These are phyloP conservation scores for Drosophila guanche DNA, from an alignment of 1,140 invertebrate species.

Conservation along the genomic window DNA sequence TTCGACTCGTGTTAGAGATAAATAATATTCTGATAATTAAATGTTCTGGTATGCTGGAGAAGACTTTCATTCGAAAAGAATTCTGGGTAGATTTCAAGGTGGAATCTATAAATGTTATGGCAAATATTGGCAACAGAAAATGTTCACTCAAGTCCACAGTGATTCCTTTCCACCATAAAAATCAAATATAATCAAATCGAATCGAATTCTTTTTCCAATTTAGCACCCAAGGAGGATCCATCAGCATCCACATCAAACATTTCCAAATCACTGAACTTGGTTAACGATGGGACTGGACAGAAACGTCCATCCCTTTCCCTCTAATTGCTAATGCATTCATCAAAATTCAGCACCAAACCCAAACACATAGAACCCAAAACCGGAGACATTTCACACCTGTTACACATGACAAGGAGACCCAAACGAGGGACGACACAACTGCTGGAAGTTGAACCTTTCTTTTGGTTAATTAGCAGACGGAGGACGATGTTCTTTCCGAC, in stretches of 20 bases:
- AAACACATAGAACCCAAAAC: constrained; percentile 16
- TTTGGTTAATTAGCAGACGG: constrained; percentile 62
- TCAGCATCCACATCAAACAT: constrained; percentile 3
- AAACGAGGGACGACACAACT: not conserved
- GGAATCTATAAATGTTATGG: no score
- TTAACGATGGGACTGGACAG: not conserved
- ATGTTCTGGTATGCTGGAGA: no score
- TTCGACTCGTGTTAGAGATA: not conserved
- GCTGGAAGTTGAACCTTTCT: constrained; percentile 13
- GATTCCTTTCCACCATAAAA: not conserved
- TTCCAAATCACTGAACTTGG: constrained; percentile 24
- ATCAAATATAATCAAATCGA: not conserved
- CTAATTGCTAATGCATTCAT: constrained; percentile 46
- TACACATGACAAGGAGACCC: constrained; percentile 43
- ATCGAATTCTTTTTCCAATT: constrained; percentile 1
- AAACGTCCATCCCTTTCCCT: not conserved
- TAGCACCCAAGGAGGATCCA: not conserved
- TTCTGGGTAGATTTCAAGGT: no score
- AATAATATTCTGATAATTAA: no score
- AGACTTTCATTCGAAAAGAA: not conserved
- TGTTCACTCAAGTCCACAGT: no score
- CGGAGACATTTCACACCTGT: constrained; percentile 57
- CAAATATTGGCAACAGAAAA: no score
- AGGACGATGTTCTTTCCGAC: constrained; percentile 6
- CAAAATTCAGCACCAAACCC: constrained; percentile 32